Percentiles rank a stretch among this genome's conserved stretches.
phyloP scores from a whole-genome alignment of 2,797 vertebrate species.

The Sebastiscus albofasciatus region DNA sequence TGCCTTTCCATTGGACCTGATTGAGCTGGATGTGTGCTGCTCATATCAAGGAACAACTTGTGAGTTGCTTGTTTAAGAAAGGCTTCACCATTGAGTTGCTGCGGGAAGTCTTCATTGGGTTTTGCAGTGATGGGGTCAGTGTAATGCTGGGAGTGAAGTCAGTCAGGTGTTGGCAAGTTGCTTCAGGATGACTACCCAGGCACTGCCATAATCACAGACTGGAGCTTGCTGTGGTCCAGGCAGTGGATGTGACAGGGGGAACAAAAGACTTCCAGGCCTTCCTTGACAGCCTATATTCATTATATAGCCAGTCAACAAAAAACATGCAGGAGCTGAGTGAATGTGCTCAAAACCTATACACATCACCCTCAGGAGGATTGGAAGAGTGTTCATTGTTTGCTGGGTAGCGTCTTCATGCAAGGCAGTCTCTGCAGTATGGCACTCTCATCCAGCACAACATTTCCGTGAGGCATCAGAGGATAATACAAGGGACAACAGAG shows the following conservation, averaged over 20 bases:
- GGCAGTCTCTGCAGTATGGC: too few relatives aligned
- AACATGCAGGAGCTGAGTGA: background rate
- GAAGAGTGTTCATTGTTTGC: background rate
- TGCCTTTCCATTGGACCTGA: conserved; percentile 4
- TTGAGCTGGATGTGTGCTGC: background rate
- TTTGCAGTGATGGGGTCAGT: conserved; percentile 26
- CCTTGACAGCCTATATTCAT: background rate
- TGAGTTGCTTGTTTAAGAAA: background rate
- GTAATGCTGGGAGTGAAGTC: conserved; percentile 25
- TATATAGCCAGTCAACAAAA: background rate
- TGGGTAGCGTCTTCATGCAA: background rate
- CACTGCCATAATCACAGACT: background rate
- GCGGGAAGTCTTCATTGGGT: background rate
- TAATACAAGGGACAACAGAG: background rate
- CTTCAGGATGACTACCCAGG: conserved; percentile 15
- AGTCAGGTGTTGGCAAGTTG: conserved; percentile 16
- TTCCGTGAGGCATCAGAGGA: too few relatives aligned
- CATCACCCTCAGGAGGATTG: background rate
- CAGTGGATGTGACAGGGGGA: background rate
- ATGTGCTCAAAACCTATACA: background rate
- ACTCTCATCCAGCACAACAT: too few relatives aligned
- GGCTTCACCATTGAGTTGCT: background rate
- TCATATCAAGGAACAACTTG: background rate
- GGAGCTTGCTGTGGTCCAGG: background rate
- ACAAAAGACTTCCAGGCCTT: conserved; percentile 11